Evolutionary conservation across 2,888 invertebrate species (phyloP).

Genomic region (Tiliacea citrago): DNA sequence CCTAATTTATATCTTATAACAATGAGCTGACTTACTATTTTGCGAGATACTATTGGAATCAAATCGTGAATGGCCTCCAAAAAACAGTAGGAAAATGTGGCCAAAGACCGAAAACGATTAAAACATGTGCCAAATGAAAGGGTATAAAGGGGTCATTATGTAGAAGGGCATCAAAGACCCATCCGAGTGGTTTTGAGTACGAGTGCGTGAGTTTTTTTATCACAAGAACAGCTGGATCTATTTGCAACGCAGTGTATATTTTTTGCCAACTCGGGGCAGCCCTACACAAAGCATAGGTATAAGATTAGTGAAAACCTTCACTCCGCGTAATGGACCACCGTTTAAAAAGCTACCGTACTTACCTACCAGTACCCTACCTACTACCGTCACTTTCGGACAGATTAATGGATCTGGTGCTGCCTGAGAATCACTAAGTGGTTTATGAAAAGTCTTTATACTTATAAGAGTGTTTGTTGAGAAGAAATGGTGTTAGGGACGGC

Average conservation of each 20-base stretch:
- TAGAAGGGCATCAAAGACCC: too few relatives aligned
- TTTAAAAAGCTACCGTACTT: constrained; percentile 62
- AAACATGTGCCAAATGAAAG: too few relatives aligned
- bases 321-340: constrained; percentile 59
- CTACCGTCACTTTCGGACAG: constrained; percentile 54
- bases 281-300: constrained; percentile 46
- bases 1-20: not conserved
- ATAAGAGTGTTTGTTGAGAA: constrained; percentile 29
- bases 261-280: constrained; percentile 8
- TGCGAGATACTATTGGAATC: not conserved
- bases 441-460: constrained; percentile 45
- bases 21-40: not conserved
- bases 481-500: not conserved
- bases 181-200: not conserved
- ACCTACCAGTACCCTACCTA: constrained; percentile 2
- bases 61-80: not conserved
- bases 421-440: constrained; percentile 54
- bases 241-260: constrained; percentile 14
- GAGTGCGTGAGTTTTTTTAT: not conserved
- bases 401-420: constrained; percentile 49
- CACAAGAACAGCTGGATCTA: not conserved
- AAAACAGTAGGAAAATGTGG: not conserved
- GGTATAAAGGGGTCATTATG: too few relatives aligned
- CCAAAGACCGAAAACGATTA: not conserved
- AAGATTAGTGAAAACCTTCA: constrained; percentile 61